A percentile compares a stretch with the other conserved stretches of the same genome.
phyloP scores from a whole-genome alignment of 2,113 vertebrate species.

The Plecotus auritus region DNA sequence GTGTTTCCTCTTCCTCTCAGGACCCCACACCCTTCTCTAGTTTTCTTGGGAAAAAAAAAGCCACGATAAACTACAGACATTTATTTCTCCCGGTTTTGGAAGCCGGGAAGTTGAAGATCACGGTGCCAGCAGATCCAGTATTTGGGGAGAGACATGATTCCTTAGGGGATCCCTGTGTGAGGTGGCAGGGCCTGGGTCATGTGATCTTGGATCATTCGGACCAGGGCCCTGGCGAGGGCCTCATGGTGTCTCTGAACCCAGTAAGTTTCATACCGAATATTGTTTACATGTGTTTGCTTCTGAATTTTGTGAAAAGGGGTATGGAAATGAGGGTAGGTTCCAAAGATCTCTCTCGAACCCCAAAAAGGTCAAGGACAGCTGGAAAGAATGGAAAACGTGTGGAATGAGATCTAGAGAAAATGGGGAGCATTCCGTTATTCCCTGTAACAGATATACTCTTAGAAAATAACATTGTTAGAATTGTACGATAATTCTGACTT shows the following conservation, averaged over 20 bases:
- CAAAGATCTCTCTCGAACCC: background rate
- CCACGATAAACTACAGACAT: background rate
- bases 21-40: background rate
- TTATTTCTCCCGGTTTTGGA: background rate
- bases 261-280: background rate
- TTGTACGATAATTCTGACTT: background rate
- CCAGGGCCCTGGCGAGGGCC: too few species aligned
- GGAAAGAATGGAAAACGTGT: background rate
- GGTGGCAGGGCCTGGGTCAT: background rate
- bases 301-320: background rate
- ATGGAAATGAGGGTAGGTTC: background rate
- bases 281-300: too few species aligned
- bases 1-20: background rate
- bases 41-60: background rate
- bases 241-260: background rate
- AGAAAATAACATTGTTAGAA: background rate
- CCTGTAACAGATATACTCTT: too few species aligned
- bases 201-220: background rate
- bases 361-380: background rate
- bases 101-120: background rate
- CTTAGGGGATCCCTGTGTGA: background rate
- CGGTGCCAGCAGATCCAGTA: background rate
- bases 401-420: background rate
- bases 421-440: background rate
- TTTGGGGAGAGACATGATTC: background rate